Conservation (phyloP, 2,797 vertebrate genomes). For the Danio albolineatus region DNA sequence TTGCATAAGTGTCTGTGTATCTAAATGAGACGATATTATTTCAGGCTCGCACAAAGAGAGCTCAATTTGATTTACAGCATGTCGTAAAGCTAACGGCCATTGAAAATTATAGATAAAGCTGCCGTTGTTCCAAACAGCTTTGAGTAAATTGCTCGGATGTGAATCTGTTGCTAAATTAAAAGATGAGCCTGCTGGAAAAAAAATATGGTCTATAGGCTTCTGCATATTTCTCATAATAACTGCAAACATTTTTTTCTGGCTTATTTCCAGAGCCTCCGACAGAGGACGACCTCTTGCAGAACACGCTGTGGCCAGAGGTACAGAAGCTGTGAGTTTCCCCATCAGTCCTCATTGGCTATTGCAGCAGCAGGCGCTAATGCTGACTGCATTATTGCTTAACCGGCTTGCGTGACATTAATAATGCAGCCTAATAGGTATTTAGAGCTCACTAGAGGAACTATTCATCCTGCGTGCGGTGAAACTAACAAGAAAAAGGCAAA, state of each 20-base stretch:
- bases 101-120: slow-evolving; percentile 67
- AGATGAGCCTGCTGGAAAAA: slow-evolving; percentile 41
- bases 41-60: slow-evolving; percentile 38
- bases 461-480: slow-evolving; percentile 15
- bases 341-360: slow-evolving; percentile 40
- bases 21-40: slow-evolving; percentile 32
- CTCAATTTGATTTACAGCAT: slow-evolving; percentile 43
- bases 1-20: slow-evolving; percentile 32
- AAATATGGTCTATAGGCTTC: slow-evolving; percentile 18
- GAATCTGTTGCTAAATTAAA: slow-evolving; percentile 46
- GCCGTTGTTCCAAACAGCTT: slow-evolving; percentile 63
- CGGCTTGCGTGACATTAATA: slow-evolving; percentile 47
- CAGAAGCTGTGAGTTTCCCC: slow-evolving; percentile 92
- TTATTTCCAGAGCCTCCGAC: slow-evolving; percentile 88
- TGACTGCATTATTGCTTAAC: slow-evolving; percentile 23
- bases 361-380: slow-evolving; percentile 30
- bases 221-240: slow-evolving; percentile 20
- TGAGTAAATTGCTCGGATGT: slow-evolving; percentile 41
- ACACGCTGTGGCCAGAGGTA: slow-evolving; percentile 97
- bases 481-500: slow-evolving; percentile 41
- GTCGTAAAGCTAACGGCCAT: slow-evolving; percentile 61
- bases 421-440: slow-evolving; percentile 54
- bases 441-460: slow-evolving; percentile 36
- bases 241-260: slow-evolving; percentile 28
- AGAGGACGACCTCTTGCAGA: slow-evolving; percentile 96